phyloP scores from a whole-genome alignment of 2,797 vertebrate genomes.

The Otolemur crassicaudatus region DNA sequence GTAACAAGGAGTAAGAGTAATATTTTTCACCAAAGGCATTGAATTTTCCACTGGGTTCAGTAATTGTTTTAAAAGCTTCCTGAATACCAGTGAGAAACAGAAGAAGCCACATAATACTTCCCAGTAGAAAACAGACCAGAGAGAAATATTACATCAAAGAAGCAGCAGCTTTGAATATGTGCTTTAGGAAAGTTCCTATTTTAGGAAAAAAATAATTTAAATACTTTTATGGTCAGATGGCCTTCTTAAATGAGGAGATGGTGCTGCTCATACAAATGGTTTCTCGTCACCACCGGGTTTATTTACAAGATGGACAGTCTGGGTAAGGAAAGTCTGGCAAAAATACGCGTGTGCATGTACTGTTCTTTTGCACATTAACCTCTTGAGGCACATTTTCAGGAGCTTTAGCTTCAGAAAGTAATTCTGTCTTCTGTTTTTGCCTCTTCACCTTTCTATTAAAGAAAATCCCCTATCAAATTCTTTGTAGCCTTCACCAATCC shows the following conservation, averaged over 20 bases:
- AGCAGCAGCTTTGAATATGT: conserved; percentile 27
- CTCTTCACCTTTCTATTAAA: neutral
- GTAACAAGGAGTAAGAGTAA: conserved; percentile 25
- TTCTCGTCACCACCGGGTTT: neutral
- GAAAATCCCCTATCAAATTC: conserved; percentile 13
- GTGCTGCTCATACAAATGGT: neutral
- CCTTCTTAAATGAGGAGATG: conserved; percentile 14
- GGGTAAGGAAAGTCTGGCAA: neutral
- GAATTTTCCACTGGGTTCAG: neutral
- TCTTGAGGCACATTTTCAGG: conserved; percentile 3
- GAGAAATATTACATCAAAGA: conserved; percentile 44
- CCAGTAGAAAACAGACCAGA: conserved; percentile 30
- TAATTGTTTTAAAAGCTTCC: conserved; percentile 49
- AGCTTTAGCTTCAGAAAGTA: conserved; percentile 41
- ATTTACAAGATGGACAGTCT: neutral
- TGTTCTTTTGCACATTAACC: conserved; percentile 23
- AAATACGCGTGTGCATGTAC: neutral
- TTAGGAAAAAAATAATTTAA: conserved; percentile 43
- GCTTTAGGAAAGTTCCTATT: conserved; percentile 25
- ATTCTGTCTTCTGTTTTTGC: neutral
- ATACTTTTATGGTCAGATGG: neutral
- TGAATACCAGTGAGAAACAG: conserved; percentile 58
- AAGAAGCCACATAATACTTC: neutral
- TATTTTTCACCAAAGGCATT: neutral
- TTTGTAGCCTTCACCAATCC: neutral